Percentiles rank a stretch among this genome's conserved stretches.
These are phyloP conservation scores for Crotalus tigris DNA, from an alignment of 2,113 vertebrate species.

Conservation along the genomic window DNA sequence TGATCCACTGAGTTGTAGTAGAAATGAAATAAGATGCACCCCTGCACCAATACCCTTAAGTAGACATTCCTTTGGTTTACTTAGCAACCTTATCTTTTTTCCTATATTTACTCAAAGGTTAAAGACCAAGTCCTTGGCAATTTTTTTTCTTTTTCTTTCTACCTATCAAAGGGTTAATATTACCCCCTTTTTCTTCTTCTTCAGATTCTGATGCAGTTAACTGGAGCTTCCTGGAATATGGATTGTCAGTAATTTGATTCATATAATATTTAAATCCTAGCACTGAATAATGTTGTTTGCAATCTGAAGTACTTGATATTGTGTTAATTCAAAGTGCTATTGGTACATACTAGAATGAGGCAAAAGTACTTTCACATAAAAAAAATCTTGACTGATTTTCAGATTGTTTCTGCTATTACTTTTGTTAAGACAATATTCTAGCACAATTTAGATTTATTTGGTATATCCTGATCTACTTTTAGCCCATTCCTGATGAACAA, in stretches of 20 bases:
- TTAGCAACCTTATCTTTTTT: not conserved
- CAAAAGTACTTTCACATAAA: not conserved
- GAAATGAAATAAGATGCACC: not conserved
- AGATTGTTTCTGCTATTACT: not conserved
- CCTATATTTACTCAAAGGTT: not conserved
- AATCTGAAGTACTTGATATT: not conserved
- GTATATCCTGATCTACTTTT: not conserved
- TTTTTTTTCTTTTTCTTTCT: not conserved
- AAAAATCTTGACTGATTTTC: not conserved
- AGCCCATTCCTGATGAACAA: not conserved
- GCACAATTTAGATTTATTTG: not conserved
- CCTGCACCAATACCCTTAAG: not conserved
- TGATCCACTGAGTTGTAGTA: not conserved
- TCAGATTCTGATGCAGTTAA: conserved; percentile 76
- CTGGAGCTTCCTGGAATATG: conserved; percentile 59
- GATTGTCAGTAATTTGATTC: not conserved
- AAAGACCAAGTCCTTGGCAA: not conserved
- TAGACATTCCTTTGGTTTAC: not conserved
- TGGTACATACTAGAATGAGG: not conserved
- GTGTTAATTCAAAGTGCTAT: not conserved
- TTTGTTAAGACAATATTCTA: not conserved
- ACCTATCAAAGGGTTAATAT: not conserved
- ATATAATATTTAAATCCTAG: not conserved
- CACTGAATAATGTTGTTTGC: not conserved
- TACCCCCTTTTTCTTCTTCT: conserved; percentile 38